A percentile compares a stretch with the other conserved stretches of the same genome.
These are phyloP conservation scores for Sula dactylatra DNA, from an alignment of 2,113 vertebrate genomes.

Conservation along the genomic window DNA sequence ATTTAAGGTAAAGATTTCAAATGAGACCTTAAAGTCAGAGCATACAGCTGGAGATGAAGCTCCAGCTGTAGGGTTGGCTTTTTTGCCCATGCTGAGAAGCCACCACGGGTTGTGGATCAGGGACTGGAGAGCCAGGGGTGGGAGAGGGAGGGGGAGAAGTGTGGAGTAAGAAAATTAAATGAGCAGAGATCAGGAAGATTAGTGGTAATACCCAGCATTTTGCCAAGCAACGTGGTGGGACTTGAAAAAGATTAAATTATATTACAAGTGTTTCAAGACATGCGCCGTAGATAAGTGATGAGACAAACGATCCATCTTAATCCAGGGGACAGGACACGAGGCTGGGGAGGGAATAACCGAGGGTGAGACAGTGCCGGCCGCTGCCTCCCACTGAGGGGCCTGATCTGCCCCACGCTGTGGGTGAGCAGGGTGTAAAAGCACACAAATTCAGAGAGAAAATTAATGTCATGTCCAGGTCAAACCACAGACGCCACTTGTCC, in stretches of 20 bases:
- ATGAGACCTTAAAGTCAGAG: neutral
- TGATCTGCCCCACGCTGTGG: neutral
- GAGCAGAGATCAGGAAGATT: neutral
- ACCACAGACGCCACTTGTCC: neutral
- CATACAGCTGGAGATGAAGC: neutral
- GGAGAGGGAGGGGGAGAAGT: neutral
- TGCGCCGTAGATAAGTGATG: neutral
- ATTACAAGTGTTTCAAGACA: neutral
- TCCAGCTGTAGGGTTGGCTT: neutral
- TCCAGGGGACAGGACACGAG: neutral
- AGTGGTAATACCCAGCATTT: neutral
- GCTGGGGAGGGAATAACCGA: neutral
- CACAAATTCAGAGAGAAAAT: neutral
- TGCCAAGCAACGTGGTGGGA: neutral
- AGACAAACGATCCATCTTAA: neutral
- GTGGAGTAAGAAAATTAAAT: neutral
- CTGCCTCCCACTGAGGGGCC: neutral
- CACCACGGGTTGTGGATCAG: rapidly evolving
- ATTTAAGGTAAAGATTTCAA: neutral
- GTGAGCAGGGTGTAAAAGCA: neutral
- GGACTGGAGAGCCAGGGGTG: neutral
- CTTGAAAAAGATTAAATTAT: neutral
- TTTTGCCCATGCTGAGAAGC: neutral
- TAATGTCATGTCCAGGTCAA: neutral
- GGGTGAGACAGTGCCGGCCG: rapidly evolving